Conservation (phyloP, 2,888 invertebrate species). For the Cactoblastis cactorum region DNA sequence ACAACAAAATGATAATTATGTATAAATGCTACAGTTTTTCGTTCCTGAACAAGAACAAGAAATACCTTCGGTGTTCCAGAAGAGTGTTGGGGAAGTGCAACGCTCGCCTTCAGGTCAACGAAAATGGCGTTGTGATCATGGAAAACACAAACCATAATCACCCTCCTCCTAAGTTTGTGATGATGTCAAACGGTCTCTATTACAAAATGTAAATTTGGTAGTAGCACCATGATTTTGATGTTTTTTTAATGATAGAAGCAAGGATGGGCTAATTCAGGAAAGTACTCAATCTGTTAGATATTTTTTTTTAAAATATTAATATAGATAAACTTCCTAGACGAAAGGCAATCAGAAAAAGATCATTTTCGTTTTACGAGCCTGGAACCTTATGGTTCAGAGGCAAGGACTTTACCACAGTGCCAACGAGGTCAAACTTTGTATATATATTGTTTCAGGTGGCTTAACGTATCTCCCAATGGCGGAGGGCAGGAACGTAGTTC, state of each 20-base stretch:
- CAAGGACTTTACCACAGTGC: too few relatives aligned
- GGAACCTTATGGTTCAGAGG: too few relatives aligned
- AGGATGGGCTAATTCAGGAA: too few relatives aligned
- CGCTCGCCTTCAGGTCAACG: conserved; percentile 28
- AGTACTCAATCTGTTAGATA: too few relatives aligned
- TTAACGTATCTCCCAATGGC: conserved; percentile 11
- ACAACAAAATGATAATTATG: conserved; percentile 13
- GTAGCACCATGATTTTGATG: too few relatives aligned
- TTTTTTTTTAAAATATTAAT: too few relatives aligned
- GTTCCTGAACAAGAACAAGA: conserved; percentile 21
- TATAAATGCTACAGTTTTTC: conserved; percentile 28
- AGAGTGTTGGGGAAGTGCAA: conserved; percentile 19
- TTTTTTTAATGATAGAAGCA: too few relatives aligned
- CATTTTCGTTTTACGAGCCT: too few relatives aligned
- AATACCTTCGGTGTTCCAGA: conserved; percentile 28
- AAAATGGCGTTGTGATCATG: conserved; percentile 16
- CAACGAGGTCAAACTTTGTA: too few relatives aligned
- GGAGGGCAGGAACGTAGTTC: conserved; percentile 12
- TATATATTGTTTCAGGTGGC: neutral
- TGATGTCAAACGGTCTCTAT: neutral
- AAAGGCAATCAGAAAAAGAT: too few relatives aligned
- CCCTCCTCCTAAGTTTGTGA: conserved; percentile 11
- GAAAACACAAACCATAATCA: conserved; percentile 11
- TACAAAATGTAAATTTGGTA: neutral
- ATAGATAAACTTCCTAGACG: too few relatives aligned